Base-by-base conservation (phyloP, 1,140 invertebrate species). In the Cylas formicarius region DNA sequence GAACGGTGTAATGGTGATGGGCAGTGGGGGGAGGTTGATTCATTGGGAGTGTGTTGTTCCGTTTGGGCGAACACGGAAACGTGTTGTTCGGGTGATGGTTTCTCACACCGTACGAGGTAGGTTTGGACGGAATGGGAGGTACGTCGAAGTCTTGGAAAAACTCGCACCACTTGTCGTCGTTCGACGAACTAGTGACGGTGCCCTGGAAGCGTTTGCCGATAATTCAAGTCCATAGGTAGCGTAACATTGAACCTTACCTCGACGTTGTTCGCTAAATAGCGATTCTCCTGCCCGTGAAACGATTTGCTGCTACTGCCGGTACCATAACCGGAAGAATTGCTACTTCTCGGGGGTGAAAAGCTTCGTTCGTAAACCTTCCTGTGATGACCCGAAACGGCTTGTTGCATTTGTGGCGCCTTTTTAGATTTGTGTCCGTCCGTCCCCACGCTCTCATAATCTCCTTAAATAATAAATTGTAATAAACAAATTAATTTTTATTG, bases 271-370 rank as follows among this genome's bases (percentile, higher is more conserved):
- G 20, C 40, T 18, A 67, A 77, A 24, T 48, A 48, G 44, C 41
- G 43, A n/a, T 35, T 45, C 19, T 46, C 76, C 22, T 63, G 48
- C 35, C 63, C 60, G 67, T 73, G 67, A 77, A 81, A 69, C 44
- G 80, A 80, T 54, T 80, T 78, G 36, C 77, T 80, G 58, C 81
- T 83, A 44, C 78, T 82, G 60, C 84, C 85, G 11, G 85, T 89
- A 29, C 86, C 85, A 63, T 90, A 89, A 6, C 86, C 86, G 24
- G 83, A 86, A 67, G 83, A 86, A 61, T 82, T 84, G 56, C 78
- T 81, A 26, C 84, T 87, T 49, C 83, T 71, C n/a, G 85, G 85
- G 33, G 86, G 86, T 50, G 84, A 87, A 58, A 83, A 79, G 45
- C 80, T 82, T 37, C 83, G 71, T 52, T 82, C 81, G 67, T 83